Evolutionary conservation across 2,113 vertebrate species (phyloP).

Genomic region (Thalassoma bifasciatum): DNA sequence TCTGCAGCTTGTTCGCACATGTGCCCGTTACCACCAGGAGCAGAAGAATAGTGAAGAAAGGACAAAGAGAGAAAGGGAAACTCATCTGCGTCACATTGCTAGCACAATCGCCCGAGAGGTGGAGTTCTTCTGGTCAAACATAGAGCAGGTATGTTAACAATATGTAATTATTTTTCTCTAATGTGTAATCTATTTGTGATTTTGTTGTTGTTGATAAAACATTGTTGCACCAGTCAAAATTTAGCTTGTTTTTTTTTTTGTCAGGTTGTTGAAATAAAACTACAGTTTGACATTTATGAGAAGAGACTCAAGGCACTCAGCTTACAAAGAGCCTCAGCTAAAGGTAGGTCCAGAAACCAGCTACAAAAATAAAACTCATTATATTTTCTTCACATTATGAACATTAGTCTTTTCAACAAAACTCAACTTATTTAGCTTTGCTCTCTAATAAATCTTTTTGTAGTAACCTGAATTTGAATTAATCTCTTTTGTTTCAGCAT

Average conservation of each 20-base stretch:
- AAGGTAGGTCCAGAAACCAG: conserved; percentile 77
- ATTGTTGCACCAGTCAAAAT: background rate
- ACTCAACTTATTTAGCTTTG: background rate
- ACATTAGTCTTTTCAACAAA: too few species aligned
- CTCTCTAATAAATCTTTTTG: background rate
- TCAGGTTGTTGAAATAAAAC: conserved; percentile 94
- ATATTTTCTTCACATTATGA: too few species aligned
- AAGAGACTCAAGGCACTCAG: conserved; percentile 88
- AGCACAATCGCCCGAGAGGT: conserved; percentile 91
- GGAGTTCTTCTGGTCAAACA: conserved; percentile 94
- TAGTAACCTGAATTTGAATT: background rate
- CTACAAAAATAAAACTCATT: background rate
- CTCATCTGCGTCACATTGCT: conserved; percentile 88
- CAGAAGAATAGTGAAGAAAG: conserved; percentile 86
- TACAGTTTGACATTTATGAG: conserved; percentile 91
- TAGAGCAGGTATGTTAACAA: conserved; percentile 86
- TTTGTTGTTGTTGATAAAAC: background rate
- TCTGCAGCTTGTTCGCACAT: conserved; percentile 90
- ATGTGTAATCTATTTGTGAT: background rate
- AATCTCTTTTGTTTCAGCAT: conserved; percentile 70
- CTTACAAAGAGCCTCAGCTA: conserved; percentile 84
- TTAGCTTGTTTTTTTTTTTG: background rate
- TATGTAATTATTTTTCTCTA: conserved; percentile 4
- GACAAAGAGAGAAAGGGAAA: conserved; percentile 86
- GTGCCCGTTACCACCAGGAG: conserved; percentile 90